Base-by-base conservation (phyloP, 2,888 invertebrate species). In the Ornithoptera priamus region DNA sequence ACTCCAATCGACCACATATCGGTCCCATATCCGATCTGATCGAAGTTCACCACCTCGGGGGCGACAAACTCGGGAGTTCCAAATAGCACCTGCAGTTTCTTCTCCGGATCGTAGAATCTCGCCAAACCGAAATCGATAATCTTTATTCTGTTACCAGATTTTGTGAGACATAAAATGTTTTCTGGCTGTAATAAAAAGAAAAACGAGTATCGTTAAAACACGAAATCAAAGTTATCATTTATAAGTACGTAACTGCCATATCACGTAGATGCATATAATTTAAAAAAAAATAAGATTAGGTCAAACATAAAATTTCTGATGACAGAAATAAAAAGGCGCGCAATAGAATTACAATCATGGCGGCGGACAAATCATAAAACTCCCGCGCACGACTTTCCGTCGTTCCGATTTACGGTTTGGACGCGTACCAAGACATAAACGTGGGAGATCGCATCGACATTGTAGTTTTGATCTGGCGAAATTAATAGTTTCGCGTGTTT, bases 1-100 rank as follows among this genome's bases (percentile, higher is more conserved):
- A 99, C 99, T 60, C 99, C 99, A 36, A 99, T 96, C 67, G 98
- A 98, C 99, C 99, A 99, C 98, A 99, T 99, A 83, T 99, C 99
- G 0, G 99, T 99, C 12, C 97, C 97, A 82, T 96, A 98, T 69
- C 97, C 97, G 80, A 99, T 98, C 81, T 97, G 96, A 85, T 99
- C 99, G 88, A 99, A 99, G 93, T 99, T 99, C 58, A 99, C 98
- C 39, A 99, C 98, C 94, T 99, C 99, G 0, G 99, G 99, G 0
- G 99, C 99, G 65, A 99, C 99, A 85, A 99, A 99, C 92, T 99
- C 99, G 0, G 99, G 99, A 0, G 99, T 99, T 1, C 99, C 99
- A 84, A 99, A 99, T 67, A 99, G 92, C 5, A 99, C 98, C 88
- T 97, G 97, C 67, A 99, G 92, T 81, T 98, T 98, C 93, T 97